These are phyloP conservation scores for Laupala kohalensis DNA, from an alignment of 1,140 invertebrate genomes.

Conservation along the genomic window DNA sequence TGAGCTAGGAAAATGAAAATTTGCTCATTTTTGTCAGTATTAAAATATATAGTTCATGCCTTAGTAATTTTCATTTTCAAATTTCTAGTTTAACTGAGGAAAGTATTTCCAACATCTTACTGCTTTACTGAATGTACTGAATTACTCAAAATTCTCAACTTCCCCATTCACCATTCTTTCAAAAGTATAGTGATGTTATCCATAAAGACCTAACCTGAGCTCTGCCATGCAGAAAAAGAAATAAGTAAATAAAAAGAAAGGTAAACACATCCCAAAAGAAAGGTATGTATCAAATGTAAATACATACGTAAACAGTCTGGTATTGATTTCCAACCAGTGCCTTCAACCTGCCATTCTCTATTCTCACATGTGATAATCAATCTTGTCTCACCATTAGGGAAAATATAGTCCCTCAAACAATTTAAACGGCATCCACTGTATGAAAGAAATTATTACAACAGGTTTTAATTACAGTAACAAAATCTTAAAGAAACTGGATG, in stretches of 20 bases:
- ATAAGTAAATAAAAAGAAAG: not conserved
- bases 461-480: constrained; percentile 1
- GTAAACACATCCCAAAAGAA: not conserved
- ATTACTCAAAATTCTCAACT: not conserved
- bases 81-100: too few relatives aligned
- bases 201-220: not conserved
- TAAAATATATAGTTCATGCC: too few relatives aligned
- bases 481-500: not conserved
- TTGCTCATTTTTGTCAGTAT: too few relatives aligned
- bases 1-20: too few relatives aligned
- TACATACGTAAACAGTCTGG: constrained; percentile 48
- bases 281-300: not conserved
- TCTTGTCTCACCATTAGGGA: constrained; percentile 38
- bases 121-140: constrained; percentile 3
- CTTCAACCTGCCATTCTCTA: constrained; percentile 39
- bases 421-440: constrained; percentile 36
- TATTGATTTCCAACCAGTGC: constrained; percentile 31
- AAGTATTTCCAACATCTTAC: not conserved
- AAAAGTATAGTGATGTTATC: constrained; percentile 4
- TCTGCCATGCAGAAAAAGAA: not conserved
- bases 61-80: too few relatives aligned
- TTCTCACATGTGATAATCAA: constrained; percentile 38
- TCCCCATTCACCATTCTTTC: not conserved
- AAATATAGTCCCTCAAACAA: constrained; percentile 40
- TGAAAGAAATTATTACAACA: not conserved